phyloP scores from a whole-genome alignment of 2,797 vertebrate species.

The Trachops cirrhosus region DNA sequence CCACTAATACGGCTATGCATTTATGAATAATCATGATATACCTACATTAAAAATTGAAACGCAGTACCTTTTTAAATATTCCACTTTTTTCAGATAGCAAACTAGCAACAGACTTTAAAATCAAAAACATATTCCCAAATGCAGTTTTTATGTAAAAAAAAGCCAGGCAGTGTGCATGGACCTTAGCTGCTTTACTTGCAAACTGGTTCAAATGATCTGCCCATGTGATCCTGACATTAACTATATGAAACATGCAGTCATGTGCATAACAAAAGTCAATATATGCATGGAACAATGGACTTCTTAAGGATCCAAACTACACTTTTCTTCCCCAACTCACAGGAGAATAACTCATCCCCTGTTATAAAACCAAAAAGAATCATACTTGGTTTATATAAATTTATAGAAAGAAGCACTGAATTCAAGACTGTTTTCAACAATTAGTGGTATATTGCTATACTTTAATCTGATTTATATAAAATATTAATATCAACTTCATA shows the following conservation, averaged over 20 bases:
- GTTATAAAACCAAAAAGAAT: not conserved
- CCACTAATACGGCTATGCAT: not conserved
- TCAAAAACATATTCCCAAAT: not conserved
- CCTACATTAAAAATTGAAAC: not conserved
- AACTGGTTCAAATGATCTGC: not conserved
- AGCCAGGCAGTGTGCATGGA: not conserved
- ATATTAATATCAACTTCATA: not conserved
- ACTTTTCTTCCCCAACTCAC: not conserved
- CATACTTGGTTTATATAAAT: not conserved
- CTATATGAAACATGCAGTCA: not conserved
- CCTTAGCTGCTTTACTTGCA: not conserved
- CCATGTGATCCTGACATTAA: not conserved
- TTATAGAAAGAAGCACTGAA: not conserved
- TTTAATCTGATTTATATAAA: not conserved
- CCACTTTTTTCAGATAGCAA: not conserved
- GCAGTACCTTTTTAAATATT: not conserved
- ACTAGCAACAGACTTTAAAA: not conserved
- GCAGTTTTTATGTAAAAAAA: not conserved
- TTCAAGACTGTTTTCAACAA: not conserved
- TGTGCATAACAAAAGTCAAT: not conserved
- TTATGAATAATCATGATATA: not conserved
- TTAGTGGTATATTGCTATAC: not conserved
- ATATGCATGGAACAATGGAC: not conserved
- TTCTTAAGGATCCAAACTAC: not conserved
- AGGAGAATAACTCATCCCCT: not conserved